Evolutionary conservation across 1,140 invertebrate species (phyloP), one percentile per base, ranked within the genome.

Genomic region (Oppia nitens): DNA sequence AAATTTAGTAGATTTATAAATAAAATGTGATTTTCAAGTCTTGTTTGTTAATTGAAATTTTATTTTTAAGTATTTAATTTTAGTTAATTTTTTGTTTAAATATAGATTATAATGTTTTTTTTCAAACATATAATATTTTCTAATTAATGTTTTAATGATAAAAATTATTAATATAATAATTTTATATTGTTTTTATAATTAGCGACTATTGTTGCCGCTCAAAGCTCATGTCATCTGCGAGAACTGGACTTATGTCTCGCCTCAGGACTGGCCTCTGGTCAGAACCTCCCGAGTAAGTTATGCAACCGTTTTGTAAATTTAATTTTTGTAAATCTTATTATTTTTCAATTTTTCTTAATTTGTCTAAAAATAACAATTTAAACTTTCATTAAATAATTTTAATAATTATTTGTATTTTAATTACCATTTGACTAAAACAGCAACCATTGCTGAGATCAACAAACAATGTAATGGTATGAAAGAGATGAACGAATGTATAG

Each of bases 221-320:
- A 59, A 27, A 60, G 48, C 40, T 40, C 55, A 6, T 65, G 64
- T 51, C 64, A 65, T 48, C 53, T 65, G 4, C 50, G 64, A 14
- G 64, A 65, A 55, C 26, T 65, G 23, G 62, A 63, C 53, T 49
- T 63, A 17, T 63, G 62, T 53, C 47, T 61, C 9, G 62, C 62
- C 11, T 62, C 62, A 12, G 59, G 60, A 47, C 32, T 63, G 29
- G 53, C 57, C 20, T 63, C 57, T 45, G 60, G 53, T 23, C 62
- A 63, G 23, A 57, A 57, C 48, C 20, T 57, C 6, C 56, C 56
- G 14, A 57, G 55, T 56, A 47, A 56, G 55, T 56, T 21, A 40
- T 40, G 32, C 32, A n/a, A n/a, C n/a, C n/a, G n/a, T n/a, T n/a
- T n/a, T n/a, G n/a, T n/a, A n/a, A n/a, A n/a, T n/a, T n/a, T n/a